These are phyloP conservation scores for Ectobius pallidus DNA, from an alignment of 2,888 invertebrate genomes.

Conservation along the genomic window DNA sequence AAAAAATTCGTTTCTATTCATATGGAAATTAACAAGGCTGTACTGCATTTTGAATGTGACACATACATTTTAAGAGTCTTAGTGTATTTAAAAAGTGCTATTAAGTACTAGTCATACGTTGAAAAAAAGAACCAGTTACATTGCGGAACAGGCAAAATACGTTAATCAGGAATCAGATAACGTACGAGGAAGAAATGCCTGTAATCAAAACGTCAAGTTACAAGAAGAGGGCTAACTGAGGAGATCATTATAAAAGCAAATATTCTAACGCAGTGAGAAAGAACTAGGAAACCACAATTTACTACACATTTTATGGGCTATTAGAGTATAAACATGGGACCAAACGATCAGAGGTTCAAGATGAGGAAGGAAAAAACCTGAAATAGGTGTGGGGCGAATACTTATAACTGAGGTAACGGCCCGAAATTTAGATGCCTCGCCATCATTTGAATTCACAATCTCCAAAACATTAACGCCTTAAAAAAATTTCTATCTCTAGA, in stretches of 20 bases:
- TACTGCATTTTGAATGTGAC: too few species aligned
- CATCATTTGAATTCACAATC: not conserved
- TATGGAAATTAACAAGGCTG: too few species aligned
- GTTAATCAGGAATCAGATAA: conserved; percentile 6
- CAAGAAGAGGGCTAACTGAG: conserved; percentile 5
- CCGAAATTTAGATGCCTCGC: not conserved
- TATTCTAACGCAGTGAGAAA: conserved; percentile 5
- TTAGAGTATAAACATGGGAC: conserved; percentile 11
- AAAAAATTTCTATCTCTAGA: not conserved
- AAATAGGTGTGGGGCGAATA: conserved; percentile 5
- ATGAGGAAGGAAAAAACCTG: not conserved
- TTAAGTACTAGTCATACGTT: too few species aligned
- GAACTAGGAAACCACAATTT: conserved; percentile 4
- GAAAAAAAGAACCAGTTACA: too few species aligned
- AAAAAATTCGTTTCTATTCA: too few species aligned
- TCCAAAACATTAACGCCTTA: not conserved
- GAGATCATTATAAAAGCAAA: conserved; percentile 13
- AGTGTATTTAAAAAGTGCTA: too few species aligned
- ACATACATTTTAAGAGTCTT: too few species aligned
- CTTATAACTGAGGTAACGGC: not conserved
- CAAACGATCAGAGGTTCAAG: not conserved
- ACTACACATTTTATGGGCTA: conserved; percentile 17
- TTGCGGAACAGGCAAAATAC: too few species aligned
- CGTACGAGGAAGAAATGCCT: not conserved
- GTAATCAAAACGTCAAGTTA: conserved; percentile 16